Evolutionary conservation across 2,888 invertebrate genomes (phyloP), one percentile per base, ranked within the genome.

Genomic region (Drosophila quinaria): DNA sequence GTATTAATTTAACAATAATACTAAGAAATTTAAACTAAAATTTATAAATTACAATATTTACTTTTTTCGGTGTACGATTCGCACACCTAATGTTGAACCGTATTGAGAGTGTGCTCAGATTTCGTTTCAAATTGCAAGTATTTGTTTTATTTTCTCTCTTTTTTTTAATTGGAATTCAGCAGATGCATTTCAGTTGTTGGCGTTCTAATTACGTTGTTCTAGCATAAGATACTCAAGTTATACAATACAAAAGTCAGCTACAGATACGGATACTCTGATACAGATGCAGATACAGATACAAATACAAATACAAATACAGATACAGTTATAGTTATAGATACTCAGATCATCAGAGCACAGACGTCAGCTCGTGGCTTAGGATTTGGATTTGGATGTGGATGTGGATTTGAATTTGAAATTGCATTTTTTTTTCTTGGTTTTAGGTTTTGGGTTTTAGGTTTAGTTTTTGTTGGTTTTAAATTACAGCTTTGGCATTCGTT

Each of bases 161-260:
- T 41, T 41, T 59, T 81, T 83, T 84, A 83, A 83, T 82, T 67
- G 83, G 89, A 88, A 88, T 87, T 81, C 67, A 68, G 42, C 66
- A 86, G 89, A 88, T 87, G 61, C 79, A 87, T 78, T 85, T 85
- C 88, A 75, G 68, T 67, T 72, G 74, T 46, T 47, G 54, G 51
- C 72, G 78, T 87, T 83, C 85, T 74, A 79, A 87, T 83, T 87
- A 87, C 83, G 64, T 58, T 60, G 41, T 78, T 73, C 65, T 44
- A 50, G 44, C 33, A 49, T 55, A 58, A 33, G 82, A 75, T 79
- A 82, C 39, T 70, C 44, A 19, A 15, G 74, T 52, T 37, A 50
- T 55, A 37, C 50, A 70, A 33, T 33, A 70, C 62, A 70, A 71
- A 63, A 55, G 49, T 2, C 35, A 19, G 49, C 52, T 64, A 17